Percentiles rank a stretch among this genome's conserved stretches.
Evolutionary conservation across 2,888 invertebrate genomes (phyloP).

Genomic region (Acanthococcus lagerstroemiae): DNA sequence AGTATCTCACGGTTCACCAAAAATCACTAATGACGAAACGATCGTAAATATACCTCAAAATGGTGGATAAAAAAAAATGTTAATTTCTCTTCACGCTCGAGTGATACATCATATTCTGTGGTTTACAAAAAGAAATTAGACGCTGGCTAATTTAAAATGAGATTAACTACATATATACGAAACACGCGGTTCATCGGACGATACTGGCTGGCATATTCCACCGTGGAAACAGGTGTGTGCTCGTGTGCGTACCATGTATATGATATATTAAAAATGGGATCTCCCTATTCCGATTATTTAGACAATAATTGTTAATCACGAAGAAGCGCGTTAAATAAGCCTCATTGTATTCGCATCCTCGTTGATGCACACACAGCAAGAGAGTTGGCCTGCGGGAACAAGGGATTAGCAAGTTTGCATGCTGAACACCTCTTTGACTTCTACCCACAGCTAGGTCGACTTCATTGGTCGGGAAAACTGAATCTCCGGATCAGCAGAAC

Average conservation of each 20-base stretch:
- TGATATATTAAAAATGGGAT: neutral
- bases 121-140: constrained; percentile 26
- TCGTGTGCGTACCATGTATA: neutral
- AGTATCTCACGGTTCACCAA: constrained; percentile 31
- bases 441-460: too few species aligned
- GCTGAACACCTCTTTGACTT: too few species aligned
- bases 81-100: constrained; percentile 30
- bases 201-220: neutral
- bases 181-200: constrained; percentile 27
- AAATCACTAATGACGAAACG: constrained; percentile 30
- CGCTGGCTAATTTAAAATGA: constrained; percentile 30
- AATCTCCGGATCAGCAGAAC: too few species aligned
- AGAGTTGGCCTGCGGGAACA: too few species aligned
- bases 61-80: constrained; percentile 22
- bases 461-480: too few species aligned
- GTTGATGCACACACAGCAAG: too few species aligned
- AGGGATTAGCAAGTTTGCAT: too few species aligned
- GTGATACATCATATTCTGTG: constrained; percentile 31
- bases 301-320: neutral
- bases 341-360: neutral
- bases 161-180: constrained; percentile 26
- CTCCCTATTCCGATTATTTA: neutral
- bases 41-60: constrained; percentile 29
- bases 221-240: neutral
- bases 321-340: neutral